Evolutionary conservation across 2,113 vertebrate species (phyloP).

Genomic region (Gallinago media): DNA sequence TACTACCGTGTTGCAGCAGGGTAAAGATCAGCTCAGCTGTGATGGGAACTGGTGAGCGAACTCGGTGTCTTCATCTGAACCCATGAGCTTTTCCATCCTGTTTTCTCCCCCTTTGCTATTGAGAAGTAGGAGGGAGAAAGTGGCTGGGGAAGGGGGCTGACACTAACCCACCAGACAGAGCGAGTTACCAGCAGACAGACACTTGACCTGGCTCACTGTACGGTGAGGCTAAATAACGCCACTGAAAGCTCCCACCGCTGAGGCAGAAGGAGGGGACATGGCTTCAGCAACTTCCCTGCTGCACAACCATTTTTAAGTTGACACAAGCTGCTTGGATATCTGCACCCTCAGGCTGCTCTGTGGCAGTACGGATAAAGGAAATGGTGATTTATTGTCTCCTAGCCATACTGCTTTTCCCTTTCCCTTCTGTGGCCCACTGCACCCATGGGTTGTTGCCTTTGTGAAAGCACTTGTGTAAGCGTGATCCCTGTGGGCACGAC

Average conservation of each 20-base stretch:
- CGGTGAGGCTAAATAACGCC: neutral
- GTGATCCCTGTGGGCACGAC: neutral
- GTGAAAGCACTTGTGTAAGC: neutral
- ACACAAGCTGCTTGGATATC: neutral
- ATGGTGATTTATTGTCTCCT: neutral
- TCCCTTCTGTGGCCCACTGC: neutral
- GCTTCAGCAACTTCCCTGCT: neutral
- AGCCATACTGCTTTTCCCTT: neutral
- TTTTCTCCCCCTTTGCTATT: neutral
- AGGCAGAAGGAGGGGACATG: neutral
- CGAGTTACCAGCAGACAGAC: neutral
- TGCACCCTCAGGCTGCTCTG: neutral
- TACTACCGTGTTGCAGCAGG: neutral
- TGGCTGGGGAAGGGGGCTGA: neutral
- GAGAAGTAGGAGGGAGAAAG: neutral
- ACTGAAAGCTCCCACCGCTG: neutral
- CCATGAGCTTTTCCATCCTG: neutral
- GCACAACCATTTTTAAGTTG: neutral
- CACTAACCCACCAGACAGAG: neutral
- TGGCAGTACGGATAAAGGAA: neutral
- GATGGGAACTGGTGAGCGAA: neutral
- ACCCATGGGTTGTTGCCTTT: neutral
- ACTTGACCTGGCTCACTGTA: neutral
- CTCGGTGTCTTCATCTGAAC: neutral
- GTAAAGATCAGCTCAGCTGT: neutral